phyloP scores from a whole-genome alignment of 2,797 vertebrate genomes.

The Syngnathus acus region DNA sequence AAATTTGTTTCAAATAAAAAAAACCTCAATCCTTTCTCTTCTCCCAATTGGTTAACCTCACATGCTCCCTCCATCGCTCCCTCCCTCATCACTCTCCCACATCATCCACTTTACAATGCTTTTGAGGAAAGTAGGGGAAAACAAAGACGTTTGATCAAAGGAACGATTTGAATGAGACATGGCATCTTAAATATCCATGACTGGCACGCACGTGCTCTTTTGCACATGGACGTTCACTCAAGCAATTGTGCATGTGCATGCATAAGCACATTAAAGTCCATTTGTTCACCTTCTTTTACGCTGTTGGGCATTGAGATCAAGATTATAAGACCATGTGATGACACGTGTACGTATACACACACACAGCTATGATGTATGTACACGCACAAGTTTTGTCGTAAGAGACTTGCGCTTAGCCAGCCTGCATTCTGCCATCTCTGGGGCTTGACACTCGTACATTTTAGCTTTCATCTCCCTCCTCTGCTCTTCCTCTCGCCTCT shows the following conservation, averaged over 20 bases:
- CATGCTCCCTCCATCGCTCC: background rate
- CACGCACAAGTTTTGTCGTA: constrained; percentile 10
- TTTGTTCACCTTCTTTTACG: background rate
- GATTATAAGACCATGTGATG: background rate
- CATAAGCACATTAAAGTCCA: background rate
- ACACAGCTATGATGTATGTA: background rate
- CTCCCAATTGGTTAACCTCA: constrained; percentile 4
- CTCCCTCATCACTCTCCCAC: background rate
- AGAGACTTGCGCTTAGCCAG: constrained; percentile 21
- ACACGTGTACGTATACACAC: background rate
- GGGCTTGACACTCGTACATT: constrained; percentile 17
- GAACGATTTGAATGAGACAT: background rate
- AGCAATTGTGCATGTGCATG: background rate
- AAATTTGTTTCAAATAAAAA: background rate
- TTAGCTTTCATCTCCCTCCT: constrained; percentile 42
- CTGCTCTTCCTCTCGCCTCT: constrained; percentile 17
- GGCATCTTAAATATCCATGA: background rate
- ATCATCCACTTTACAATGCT: constrained; percentile 11
- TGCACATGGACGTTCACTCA: too few relatives aligned
- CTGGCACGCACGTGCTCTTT: background rate
- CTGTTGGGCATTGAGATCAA: background rate
- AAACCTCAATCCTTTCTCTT: background rate
- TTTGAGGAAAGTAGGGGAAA: constrained; percentile 18
- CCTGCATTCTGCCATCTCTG: constrained; percentile 33
- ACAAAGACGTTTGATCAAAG: constrained; percentile 1